phyloP scores from a whole-genome alignment of 2,797 vertebrate species.

The Delichon dasypus region DNA sequence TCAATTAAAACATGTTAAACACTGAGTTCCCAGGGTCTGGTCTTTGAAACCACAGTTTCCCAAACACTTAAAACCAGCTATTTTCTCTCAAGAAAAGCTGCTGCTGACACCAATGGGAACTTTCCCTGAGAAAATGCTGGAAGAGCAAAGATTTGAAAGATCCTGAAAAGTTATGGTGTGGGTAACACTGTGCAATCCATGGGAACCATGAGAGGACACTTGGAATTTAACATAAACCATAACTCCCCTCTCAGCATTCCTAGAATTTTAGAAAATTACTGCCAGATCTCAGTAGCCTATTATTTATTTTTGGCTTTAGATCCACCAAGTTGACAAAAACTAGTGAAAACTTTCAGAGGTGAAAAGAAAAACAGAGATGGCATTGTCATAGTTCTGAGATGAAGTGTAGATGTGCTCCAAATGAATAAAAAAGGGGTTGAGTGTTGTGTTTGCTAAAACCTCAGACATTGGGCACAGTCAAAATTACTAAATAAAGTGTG shows the following conservation, averaged over 20 bases:
- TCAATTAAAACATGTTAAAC: neutral
- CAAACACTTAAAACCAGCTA: neutral
- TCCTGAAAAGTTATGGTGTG: neutral
- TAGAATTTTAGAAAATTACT: conserved; percentile 21
- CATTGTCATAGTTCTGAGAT: neutral
- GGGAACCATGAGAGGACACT: neutral
- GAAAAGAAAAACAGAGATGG: neutral
- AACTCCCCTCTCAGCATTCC: neutral
- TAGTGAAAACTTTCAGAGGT: neutral
- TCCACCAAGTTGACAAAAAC: neutral
- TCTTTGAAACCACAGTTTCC: neutral
- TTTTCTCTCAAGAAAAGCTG: neutral
- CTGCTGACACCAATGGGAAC: neutral
- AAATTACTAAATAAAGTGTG: neutral
- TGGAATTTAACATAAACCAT: neutral
- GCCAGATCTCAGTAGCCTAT: neutral
- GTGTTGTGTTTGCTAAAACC: neutral
- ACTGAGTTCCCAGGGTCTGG: neutral
- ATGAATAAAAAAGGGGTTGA: neutral
- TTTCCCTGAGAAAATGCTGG: neutral
- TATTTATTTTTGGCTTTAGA: neutral
- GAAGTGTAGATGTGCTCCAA: neutral
- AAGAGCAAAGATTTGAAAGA: neutral
- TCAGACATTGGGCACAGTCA: neutral
- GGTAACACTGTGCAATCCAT: neutral